Evolutionary conservation across 2,888 invertebrate species (phyloP).

Genomic region (Conomelus anceps): DNA sequence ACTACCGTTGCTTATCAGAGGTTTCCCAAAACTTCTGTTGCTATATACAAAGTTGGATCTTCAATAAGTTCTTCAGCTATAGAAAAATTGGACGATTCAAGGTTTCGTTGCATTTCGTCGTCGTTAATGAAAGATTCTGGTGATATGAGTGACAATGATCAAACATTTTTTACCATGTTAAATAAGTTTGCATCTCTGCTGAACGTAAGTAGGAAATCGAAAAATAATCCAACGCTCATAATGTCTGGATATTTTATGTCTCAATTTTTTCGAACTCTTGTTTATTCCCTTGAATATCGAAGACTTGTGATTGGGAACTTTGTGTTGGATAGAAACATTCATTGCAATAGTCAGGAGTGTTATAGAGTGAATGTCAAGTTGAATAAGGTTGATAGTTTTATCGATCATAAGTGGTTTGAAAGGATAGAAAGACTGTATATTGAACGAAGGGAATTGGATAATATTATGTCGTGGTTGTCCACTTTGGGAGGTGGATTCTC

Average conservation of each 20-base stretch:
- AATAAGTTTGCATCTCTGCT: neutral
- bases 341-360: neutral
- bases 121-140: neutral
- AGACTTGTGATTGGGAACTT: neutral
- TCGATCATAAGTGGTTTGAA: neutral
- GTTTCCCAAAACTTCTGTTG: neutral
- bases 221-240: neutral
- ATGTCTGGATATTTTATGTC: constrained; percentile 2
- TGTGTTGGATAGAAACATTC: neutral
- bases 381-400: neutral
- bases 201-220: neutral
- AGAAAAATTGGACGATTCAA: neutral
- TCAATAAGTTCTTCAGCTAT: neutral
- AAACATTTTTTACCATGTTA: neutral
- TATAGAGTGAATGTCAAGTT: neutral
- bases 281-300: neutral
- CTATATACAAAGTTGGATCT: neutral
- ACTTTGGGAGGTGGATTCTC: constrained; percentile 96
- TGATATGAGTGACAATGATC: neutral
- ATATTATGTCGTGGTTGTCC: constrained; percentile 88
- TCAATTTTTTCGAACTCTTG: neutral
- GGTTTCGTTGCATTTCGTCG: neutral
- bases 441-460: constrained; percentile 67
- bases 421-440: neutral
- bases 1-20: neutral